Base-by-base conservation (phyloP, 2,888 invertebrate genomes). In the Spodoptera littoralis region DNA sequence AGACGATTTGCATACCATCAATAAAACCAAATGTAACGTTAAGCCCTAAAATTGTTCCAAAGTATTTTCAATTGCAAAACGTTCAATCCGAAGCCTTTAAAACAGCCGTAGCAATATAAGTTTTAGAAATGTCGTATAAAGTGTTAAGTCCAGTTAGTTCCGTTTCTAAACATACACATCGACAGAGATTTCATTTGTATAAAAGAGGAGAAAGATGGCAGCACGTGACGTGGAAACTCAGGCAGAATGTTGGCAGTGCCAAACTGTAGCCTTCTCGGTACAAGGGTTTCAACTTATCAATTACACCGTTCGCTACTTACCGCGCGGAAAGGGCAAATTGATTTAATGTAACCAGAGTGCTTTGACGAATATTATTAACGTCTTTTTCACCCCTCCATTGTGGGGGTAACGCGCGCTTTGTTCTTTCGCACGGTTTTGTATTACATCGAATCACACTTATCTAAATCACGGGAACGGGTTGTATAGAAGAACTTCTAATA, bases 241-340 rank as follows among this genome's bases (percentile, higher is more conserved):
- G 82, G 70, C 79, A 73, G 80, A 84, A 80, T 81, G 83, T 79
- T 86, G 88, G 84, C 91, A 87, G 84, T 89, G 87, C 88, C 93
- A 88, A 93, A 92, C 93, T 93, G 90, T 90, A 90, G 91, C 90
- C 89, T 87, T 84, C 89, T 84, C 92, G 90, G 83, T 93, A 94
- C 94, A 94, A 94, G 94, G 94, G 93, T 94, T 94, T 94, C 92
- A 94, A 94, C 94, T 94, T 94, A 94, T 94, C 94, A 94, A 94
- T 94, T 94, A 94, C 94, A 94, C 86, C 94, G 93, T 94, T 94
- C 92, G 92, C 94, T 94, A 94, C 94, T 94, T 94, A 94, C 94
- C 91, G 92, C 94, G 93, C 90, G 93, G 91, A 92, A 93, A 94
- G 94, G 94, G 93, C 94, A 94, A 94, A 94, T 94, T 94, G 94